phyloP scores from a whole-genome alignment of 2,888 invertebrate genomes.

The Phoenoteleia sp. region DNA sequence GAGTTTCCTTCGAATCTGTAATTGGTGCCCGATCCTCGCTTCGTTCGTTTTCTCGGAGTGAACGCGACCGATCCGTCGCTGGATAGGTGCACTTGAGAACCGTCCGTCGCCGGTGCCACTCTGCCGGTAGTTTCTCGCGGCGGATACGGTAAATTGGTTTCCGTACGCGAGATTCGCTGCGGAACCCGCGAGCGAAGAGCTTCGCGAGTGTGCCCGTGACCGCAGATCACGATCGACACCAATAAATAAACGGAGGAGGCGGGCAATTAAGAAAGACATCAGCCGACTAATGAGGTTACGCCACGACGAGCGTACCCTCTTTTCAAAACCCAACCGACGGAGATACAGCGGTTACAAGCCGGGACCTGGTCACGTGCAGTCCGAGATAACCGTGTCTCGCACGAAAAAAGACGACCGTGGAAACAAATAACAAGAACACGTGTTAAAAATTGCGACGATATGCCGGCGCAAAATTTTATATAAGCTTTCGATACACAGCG shows the following conservation, averaged over 20 bases:
- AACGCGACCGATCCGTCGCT: conserved; percentile 64
- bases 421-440: conserved; percentile 46
- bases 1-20: conserved; percentile 71
- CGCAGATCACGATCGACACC: conserved; percentile 80
- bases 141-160: conserved; percentile 74
- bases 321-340: conserved; percentile 48
- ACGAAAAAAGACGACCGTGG: conserved; percentile 6
- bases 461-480: not conserved
- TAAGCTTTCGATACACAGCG: too few relatives aligned
- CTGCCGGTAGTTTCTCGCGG: conserved; percentile 64
- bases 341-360: conserved; percentile 55
- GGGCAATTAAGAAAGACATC: conserved; percentile 85
- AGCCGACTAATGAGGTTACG: conserved; percentile 85
- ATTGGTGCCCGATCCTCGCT: conserved; percentile 68
- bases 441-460: conserved; percentile 42
- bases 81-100: conserved; percentile 75
- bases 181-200: conserved; percentile 59
- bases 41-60: conserved; percentile 56
- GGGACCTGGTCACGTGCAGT: conserved; percentile 59
- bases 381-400: conserved; percentile 45
- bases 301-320: conserved; percentile 70
- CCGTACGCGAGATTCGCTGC: conserved; percentile 75
- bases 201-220: conserved; percentile 69
- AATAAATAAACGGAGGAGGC: conserved; percentile 82
- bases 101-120: conserved; percentile 58